Evolutionary conservation across 2,113 vertebrate genomes (phyloP).

Genomic region (Laterallus jamaicensis): DNA sequence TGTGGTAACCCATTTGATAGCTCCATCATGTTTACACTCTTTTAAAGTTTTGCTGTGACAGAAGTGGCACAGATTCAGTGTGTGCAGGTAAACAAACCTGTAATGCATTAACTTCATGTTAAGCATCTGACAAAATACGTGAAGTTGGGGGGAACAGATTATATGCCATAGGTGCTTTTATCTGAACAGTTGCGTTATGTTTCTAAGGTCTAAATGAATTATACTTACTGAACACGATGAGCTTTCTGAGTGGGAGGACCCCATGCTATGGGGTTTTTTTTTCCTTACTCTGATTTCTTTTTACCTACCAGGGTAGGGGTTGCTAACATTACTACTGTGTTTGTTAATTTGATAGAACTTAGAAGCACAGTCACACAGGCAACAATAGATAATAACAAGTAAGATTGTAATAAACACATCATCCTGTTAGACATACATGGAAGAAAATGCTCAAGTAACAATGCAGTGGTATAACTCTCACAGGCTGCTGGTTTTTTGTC

Average conservation of each 20-base stretch:
- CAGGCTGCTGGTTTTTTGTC: neutral
- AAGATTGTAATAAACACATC: neutral
- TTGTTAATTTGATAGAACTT: neutral
- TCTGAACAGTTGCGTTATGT: neutral
- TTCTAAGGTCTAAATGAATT: neutral
- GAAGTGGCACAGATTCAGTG: neutral
- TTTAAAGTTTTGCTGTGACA: neutral
- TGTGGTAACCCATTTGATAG: neutral
- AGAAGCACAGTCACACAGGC: neutral
- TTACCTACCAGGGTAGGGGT: neutral
- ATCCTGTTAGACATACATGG: neutral
- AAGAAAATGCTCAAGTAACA: neutral
- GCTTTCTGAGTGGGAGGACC: neutral
- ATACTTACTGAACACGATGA: neutral
- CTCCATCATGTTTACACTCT: neutral
- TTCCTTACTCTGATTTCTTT: neutral
- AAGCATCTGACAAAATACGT: neutral
- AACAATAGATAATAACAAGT: neutral
- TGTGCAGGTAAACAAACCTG: neutral
- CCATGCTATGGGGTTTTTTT: neutral
- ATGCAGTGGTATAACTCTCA: neutral
- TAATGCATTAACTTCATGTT: neutral
- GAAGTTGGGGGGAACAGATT: neutral
- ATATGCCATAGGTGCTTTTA: neutral
- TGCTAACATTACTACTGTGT: neutral